A percentile compares a stretch with the other conserved stretches of the same genome.
Evolutionary conservation across 2,113 vertebrate genomes (phyloP).

Genomic region (Lipophrys pholis): DNA sequence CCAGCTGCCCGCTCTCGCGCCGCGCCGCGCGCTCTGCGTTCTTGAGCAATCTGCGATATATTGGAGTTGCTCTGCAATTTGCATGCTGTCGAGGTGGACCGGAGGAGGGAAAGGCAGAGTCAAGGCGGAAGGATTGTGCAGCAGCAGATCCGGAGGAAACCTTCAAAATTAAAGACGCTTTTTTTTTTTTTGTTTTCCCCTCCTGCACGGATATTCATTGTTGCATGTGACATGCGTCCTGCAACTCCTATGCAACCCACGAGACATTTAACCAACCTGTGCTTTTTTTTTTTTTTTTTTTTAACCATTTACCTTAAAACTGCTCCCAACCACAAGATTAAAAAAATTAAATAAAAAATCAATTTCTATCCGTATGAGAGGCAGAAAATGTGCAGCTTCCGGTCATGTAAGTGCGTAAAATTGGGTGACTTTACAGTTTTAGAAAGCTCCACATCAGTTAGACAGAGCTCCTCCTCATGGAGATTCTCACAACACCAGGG

Average conservation of each 20-base stretch:
- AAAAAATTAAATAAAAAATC: too few relatives aligned
- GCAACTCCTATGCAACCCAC: too few relatives aligned
- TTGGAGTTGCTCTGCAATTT: slow-evolving; percentile 67
- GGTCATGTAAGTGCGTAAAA: background rate
- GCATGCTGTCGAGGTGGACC: slow-evolving; percentile 71
- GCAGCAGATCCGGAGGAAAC: background rate
- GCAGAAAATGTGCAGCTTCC: background rate
- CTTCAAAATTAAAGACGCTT: slow-evolving; percentile 59
- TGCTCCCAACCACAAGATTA: too few relatives aligned
- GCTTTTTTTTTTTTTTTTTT: too few relatives aligned
- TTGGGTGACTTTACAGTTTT: slow-evolving; percentile 3
- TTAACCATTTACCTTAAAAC: too few relatives aligned
- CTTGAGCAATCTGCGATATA: slow-evolving; percentile 60
- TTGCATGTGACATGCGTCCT: too few relatives aligned
- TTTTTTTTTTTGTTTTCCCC: background rate
- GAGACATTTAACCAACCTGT: background rate
- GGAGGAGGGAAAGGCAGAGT: background rate
- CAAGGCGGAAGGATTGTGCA: accelerated
- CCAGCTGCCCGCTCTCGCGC: slow-evolving; percentile 48
- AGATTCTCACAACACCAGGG: slow-evolving; percentile 43
- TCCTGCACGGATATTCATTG: too few relatives aligned
- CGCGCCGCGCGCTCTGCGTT: slow-evolving; percentile 57
- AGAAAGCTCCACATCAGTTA: slow-evolving; percentile 24
- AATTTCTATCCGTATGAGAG: too few relatives aligned
- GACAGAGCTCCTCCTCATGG: slow-evolving; percentile 61